Conservation (phyloP, 2,113 vertebrate species). For the Gracilinanus agilis region DNA sequence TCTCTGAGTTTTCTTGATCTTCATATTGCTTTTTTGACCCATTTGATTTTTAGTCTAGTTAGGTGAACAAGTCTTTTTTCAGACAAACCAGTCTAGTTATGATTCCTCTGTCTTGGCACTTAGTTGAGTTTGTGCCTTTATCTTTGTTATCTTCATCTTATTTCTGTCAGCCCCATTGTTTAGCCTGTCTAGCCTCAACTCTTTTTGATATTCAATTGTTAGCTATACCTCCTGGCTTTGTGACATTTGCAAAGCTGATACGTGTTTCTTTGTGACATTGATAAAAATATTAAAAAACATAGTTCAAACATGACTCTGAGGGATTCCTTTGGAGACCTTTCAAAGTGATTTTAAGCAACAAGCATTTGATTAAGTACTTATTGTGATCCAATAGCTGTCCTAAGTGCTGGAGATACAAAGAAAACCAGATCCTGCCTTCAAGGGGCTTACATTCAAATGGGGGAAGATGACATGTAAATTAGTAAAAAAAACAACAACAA, state of each 20-base stretch:
- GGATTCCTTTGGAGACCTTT: too few species aligned
- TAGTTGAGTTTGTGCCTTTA: not conserved
- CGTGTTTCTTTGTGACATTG: not conserved
- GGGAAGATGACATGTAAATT: not conserved
- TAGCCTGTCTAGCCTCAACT: not conserved
- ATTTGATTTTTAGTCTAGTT: not conserved
- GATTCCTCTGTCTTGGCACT: not conserved
- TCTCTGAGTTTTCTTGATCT: not conserved
- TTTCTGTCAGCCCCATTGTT: not conserved
- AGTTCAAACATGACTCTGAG: not conserved
- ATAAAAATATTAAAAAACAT: not conserved
- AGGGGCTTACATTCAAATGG: not conserved
- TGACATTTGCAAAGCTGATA: not conserved
- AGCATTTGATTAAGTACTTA: too few species aligned
- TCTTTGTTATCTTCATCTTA: not conserved
- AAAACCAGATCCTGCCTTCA: too few species aligned
- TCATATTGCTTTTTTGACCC: not conserved
- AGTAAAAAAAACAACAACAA: not conserved
- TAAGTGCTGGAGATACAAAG: too few species aligned
- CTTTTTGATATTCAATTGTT: not conserved
- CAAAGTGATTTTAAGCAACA: too few species aligned
- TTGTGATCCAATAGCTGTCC: too few species aligned
- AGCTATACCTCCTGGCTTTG: not conserved
- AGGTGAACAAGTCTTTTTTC: not conserved
- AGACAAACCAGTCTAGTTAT: not conserved